A percentile compares a stretch with the other conserved stretches of the same genome.
Evolutionary conservation across 2,113 vertebrate species (phyloP).

Genomic region (Sula dactylatra): DNA sequence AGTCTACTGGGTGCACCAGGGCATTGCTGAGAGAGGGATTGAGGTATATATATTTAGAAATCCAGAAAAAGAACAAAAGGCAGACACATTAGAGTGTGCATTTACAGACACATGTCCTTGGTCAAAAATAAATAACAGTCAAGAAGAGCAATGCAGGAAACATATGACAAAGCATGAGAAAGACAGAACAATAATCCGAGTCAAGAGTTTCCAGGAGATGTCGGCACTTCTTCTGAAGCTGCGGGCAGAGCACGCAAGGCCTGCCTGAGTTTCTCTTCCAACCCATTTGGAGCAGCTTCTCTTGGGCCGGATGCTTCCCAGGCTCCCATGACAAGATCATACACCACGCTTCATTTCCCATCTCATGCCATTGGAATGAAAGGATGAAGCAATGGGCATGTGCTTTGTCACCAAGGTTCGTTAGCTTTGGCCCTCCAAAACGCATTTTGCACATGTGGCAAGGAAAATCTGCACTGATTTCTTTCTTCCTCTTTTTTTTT

Average conservation of each 20-base stretch:
- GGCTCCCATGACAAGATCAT: not conserved
- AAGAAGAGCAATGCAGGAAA: not conserved
- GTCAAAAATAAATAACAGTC: not conserved
- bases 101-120: not conserved
- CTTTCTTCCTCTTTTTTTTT: not conserved
- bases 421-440: not conserved
- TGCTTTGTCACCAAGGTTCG: not conserved
- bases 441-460: not conserved
- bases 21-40: not conserved
- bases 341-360: not conserved
- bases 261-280: not conserved
- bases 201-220: conserved; percentile 11
- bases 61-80: not conserved
- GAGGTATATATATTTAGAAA: not conserved
- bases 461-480: not conserved
- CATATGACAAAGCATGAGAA: not conserved
- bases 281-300: not conserved
- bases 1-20: not conserved
- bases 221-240: not conserved
- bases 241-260: not conserved
- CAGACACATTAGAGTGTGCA: rapidly evolving
- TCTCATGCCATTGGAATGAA: not conserved
- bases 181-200: not conserved
- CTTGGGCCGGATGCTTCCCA: not conserved
- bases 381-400: not conserved